phyloP scores from a whole-genome alignment of 2,797 vertebrate species.

The Kryptopterus vitreolus region DNA sequence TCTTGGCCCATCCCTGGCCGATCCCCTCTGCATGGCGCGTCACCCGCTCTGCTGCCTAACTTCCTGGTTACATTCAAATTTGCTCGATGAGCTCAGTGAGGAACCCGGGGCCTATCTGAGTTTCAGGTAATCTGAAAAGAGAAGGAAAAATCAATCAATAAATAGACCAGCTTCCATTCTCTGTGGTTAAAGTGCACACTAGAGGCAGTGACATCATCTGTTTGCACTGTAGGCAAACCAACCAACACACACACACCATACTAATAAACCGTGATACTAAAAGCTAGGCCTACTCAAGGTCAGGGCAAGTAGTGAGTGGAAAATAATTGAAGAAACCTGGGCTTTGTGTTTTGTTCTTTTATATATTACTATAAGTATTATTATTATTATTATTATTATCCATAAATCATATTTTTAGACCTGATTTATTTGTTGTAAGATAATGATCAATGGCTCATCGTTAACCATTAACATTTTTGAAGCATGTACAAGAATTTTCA shows the following conservation, averaged over 20 bases:
- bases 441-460: neutral
- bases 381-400: neutral
- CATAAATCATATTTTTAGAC: neutral
- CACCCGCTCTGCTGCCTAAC: neutral
- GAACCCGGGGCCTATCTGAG: constrained; percentile 24
- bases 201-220: constrained; percentile 40
- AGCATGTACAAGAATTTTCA: neutral
- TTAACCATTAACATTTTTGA: neutral
- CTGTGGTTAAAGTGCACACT: constrained; percentile 27
- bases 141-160: constrained; percentile 6
- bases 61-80: constrained; percentile 9
- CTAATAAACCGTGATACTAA: neutral
- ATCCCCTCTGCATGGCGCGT: neutral
- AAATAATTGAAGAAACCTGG: constrained; percentile 5
- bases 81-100: neutral
- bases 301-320: neutral
- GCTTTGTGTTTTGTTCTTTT: neutral
- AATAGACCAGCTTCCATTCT: neutral
- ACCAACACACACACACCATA: neutral
- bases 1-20: constrained; percentile 5
- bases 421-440: neutral
- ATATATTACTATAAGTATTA: no score
- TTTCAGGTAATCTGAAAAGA: constrained; percentile 22
- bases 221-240: constrained; percentile 31
- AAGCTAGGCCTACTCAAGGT: neutral